Conservation (phyloP, 2,113 vertebrate genomes). For the Dermatemys mawii region DNA sequence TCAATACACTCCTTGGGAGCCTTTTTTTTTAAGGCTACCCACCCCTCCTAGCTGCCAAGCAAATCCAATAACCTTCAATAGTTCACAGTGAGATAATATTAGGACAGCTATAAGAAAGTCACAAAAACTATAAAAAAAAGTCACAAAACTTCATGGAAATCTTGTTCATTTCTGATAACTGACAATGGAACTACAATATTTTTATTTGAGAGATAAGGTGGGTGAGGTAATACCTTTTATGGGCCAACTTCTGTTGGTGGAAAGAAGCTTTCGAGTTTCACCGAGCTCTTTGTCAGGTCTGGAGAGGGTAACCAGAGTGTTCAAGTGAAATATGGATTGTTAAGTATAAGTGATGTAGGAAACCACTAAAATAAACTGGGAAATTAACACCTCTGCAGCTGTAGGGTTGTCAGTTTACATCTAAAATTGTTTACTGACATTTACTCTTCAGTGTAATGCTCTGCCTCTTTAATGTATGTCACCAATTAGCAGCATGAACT, state of each 20-base stretch:
- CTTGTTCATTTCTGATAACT: background rate
- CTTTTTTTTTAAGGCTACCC: too few species aligned
- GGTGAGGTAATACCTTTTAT: background rate
- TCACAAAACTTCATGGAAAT: background rate
- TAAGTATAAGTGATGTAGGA: background rate
- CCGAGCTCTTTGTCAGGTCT: background rate
- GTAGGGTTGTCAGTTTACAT: slow-evolving; percentile 41
- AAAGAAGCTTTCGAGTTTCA: background rate
- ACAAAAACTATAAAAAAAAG: too few species aligned
- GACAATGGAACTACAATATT: background rate
- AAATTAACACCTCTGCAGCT: background rate
- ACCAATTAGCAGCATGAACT: slow-evolving; percentile 31
- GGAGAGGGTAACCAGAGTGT: background rate
- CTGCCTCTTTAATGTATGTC: slow-evolving; percentile 36
- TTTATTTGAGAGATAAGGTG: background rate
- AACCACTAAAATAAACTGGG: background rate
- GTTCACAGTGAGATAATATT: too few species aligned
- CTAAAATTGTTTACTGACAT: slow-evolving; percentile 12
- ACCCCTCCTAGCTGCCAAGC: too few species aligned
- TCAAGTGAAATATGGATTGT: background rate
- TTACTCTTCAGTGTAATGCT: slow-evolving; percentile 27
- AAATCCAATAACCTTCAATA: too few species aligned
- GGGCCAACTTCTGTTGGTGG: background rate
- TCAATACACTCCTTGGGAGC: too few species aligned
- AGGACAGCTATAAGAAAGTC: background rate